Evolutionary conservation across 1,140 invertebrate species (phyloP).

Genomic region (Drosophila chauvacae): DNA sequence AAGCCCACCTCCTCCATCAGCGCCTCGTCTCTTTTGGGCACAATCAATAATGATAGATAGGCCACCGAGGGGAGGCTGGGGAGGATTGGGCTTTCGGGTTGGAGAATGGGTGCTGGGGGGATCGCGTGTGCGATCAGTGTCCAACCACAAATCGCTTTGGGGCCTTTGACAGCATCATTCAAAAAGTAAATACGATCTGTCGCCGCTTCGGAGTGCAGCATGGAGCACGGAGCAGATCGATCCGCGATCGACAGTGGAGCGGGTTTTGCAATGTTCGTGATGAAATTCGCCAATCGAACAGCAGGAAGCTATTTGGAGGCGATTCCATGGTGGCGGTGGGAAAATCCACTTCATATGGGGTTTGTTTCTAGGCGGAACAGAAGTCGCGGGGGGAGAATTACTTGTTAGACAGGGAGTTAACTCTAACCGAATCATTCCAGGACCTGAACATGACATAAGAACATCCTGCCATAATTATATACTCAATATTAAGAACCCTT

Average conservation of each 20-base stretch:
- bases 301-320: conserved; percentile 30
- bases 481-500: background rate
- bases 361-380: background rate
- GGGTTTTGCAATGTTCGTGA: conserved; percentile 38
- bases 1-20: conserved; percentile 21
- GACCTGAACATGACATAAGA: background rate
- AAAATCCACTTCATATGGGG: conserved; percentile 7
- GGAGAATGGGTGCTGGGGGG: conserved; percentile 8
- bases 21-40: conserved; percentile 69
- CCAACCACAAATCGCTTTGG: conserved; percentile 78
- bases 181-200: conserved; percentile 68
- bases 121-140: conserved; percentile 70
- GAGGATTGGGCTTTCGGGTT: background rate
- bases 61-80: conserved; percentile 9
- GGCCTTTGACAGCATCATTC: conserved; percentile 79
- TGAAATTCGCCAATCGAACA: conserved; percentile 41
- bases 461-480: background rate
- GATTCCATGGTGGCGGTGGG: conserved; percentile 27
- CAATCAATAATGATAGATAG: conserved; percentile 78
- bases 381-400: background rate
- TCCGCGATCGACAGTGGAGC: conserved; percentile 36
- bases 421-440: background rate
- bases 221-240: conserved; percentile 2
- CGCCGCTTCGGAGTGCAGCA: conserved; percentile 23
- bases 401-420: background rate